Conservation (phyloP, 2,888 invertebrate genomes). For the Apamea anceps region DNA sequence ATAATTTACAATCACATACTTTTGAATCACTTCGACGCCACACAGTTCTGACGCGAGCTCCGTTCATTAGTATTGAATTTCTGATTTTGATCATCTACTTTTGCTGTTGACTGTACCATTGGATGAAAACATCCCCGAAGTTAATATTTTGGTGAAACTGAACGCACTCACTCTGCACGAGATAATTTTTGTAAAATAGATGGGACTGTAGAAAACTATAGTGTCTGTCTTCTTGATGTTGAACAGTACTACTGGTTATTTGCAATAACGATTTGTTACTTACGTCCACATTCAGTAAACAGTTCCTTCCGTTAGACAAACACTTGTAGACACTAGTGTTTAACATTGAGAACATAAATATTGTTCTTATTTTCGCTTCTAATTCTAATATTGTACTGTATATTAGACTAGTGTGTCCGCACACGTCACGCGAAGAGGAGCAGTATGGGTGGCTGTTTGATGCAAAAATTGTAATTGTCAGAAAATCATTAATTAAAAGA, state of each 20-base stretch:
- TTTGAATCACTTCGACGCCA: no score
- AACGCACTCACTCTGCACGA: constrained; percentile 31
- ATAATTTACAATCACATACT: no score
- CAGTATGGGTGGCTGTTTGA: constrained; percentile 65
- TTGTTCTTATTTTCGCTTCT: constrained; percentile 41
- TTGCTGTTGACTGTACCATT: no score
- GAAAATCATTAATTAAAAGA: constrained; percentile 76
- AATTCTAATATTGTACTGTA: constrained; percentile 42
- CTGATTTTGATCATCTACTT: no score
- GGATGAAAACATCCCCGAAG: constrained; percentile 61
- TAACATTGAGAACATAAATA: constrained; percentile 50
- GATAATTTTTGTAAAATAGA: constrained; percentile 38
- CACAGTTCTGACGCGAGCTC: no score
- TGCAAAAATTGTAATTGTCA: constrained; percentile 65
- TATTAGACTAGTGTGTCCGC: constrained; percentile 25
- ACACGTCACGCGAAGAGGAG: constrained; percentile 52
- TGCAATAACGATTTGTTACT: constrained; percentile 58
- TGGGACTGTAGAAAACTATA: constrained; percentile 35
- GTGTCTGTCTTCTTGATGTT: constrained; percentile 40
- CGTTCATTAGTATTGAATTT: no score
- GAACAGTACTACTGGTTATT: constrained; percentile 48
- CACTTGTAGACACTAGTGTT: constrained; percentile 47
- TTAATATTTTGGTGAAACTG: constrained; percentile 62
- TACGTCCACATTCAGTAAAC: constrained; percentile 57
- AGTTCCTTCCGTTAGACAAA: constrained; percentile 55